Conservation (phyloP, 53 echinoderm and acorn worm genomes). For the Henricia sp. region DNA sequence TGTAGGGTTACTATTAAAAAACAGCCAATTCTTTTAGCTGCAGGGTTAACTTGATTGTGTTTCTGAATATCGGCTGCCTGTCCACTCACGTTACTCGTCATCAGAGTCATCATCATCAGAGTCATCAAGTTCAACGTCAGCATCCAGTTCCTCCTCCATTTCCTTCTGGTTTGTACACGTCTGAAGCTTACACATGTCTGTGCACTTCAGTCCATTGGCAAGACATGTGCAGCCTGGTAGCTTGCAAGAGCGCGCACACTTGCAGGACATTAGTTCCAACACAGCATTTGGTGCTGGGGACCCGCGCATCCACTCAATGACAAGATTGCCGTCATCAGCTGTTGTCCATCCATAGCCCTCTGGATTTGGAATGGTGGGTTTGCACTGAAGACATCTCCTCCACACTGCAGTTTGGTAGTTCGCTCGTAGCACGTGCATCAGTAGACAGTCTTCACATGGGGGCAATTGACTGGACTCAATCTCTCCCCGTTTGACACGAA, state of each 20-base stretch:
- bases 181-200: too few species aligned
- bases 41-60: too few species aligned
- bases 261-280: conserved; percentile 34
- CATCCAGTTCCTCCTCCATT: too few species aligned
- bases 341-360: conserved; percentile 48
- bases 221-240: conserved; percentile 9
- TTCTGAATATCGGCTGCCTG: too few species aligned
- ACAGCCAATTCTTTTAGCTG: too few species aligned
- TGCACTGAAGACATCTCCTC: not conserved
- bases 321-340: conserved; percentile 16
- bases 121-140: too few species aligned
- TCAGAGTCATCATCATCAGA: too few species aligned
- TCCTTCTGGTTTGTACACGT: too few species aligned
- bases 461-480: conserved; percentile 54
- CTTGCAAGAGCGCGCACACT: conserved; percentile 10
- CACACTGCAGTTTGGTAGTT: conserved; percentile 61
- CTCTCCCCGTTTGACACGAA: conserved; percentile 37
- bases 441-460: conserved; percentile 55
- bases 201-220: not conserved
- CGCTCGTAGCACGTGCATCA: conserved; percentile 36
- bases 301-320: conserved; percentile 31
- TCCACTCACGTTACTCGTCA: too few species aligned
- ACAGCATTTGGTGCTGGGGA: conserved; percentile 52
- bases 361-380: conserved; percentile 31
- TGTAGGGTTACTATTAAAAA: too few species aligned